phyloP scores from a whole-genome alignment of 2,113 vertebrate species.

The Todiramphus saurophagus region DNA sequence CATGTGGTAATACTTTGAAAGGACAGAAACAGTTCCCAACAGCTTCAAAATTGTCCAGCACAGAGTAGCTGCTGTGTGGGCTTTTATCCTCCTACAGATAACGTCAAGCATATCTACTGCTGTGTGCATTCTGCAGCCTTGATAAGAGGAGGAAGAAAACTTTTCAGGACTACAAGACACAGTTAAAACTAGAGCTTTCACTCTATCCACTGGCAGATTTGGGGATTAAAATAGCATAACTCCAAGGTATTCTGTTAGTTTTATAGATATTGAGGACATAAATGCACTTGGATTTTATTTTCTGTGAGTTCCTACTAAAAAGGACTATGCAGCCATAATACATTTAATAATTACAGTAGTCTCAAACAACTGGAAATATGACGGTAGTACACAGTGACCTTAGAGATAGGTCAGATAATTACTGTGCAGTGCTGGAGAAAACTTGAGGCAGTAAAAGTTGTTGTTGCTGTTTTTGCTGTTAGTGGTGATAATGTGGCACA shows the following conservation, averaged over 20 bases:
- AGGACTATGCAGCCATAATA: background rate
- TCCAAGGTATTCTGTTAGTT: background rate
- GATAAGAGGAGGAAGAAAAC: slow-evolving; percentile 55
- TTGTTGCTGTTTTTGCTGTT: background rate
- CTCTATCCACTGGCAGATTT: background rate
- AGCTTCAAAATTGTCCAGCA: slow-evolving; percentile 45
- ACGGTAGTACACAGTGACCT: background rate
- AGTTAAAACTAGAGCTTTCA: slow-evolving; percentile 49
- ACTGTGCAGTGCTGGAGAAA: background rate
- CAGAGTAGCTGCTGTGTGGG: slow-evolving; percentile 15
- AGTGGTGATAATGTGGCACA: background rate
- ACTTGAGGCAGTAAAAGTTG: background rate
- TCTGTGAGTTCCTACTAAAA: background rate
- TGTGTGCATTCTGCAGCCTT: slow-evolving; percentile 30
- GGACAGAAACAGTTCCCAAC: slow-evolving; percentile 34
- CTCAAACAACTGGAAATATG: background rate
- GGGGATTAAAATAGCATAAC: slow-evolving; percentile 17
- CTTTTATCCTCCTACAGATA: slow-evolving; percentile 52
- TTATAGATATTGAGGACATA: background rate
- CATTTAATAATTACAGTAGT: background rate
- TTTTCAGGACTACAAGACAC: background rate
- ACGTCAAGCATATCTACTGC: slow-evolving; percentile 39
- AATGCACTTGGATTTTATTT: background rate
- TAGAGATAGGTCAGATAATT: slow-evolving; percentile 27
- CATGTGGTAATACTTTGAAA: slow-evolving; percentile 52